Base-by-base conservation (phyloP, 1,140 invertebrate genomes). In the Theocolax elegans region DNA sequence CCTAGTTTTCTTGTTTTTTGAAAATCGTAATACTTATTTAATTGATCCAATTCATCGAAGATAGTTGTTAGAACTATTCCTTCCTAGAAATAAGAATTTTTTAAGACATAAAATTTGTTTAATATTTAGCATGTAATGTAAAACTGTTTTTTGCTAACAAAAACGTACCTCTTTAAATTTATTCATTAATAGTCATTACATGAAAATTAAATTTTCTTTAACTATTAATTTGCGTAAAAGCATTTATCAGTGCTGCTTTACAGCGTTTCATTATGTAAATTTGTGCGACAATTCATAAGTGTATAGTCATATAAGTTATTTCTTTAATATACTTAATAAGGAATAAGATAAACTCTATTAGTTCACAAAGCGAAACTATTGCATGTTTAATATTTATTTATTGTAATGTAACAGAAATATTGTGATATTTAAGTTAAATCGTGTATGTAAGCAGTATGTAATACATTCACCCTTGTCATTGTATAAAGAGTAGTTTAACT, bases 341-440 rank as follows among this genome's bases (percentile, higher is more conserved):
- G 44, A 68, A 35, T 48, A 29, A 60, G 13, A 19, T 0, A 51
- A 42, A 51, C n/a, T 0, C 46, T 51, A 27, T 67, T 68, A 51
- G 35, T 48, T 59, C 29, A 60, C 1, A 60, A 53, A 51, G 56
- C 51, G 46, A 60, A 38, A 51, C 17, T 42, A 44, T 62, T 49
- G 29, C 17, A 63, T 72, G 53, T 64, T 40, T 72, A 71, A 73
- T 76, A 77, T 74, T 77, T 75, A 75, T 75, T 77, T 77, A 75
- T 72, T 75, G 56, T 76, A 75, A 62, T 69, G 59, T 76, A 76
- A 65, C 64, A 53, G 72, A 79, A 73, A 70, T 76, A 76, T 70
- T 81, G 79, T 80, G 79, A 80, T 81, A 81, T 72, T 79, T 79
- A 76, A 72, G 63, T 80, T 80, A 54, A 66, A 56, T 63, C 35